A percentile compares a stretch with the other conserved stretches of the same genome.
phyloP scores from a whole-genome alignment of 2,888 invertebrate genomes.

The Belgica antarctica region DNA sequence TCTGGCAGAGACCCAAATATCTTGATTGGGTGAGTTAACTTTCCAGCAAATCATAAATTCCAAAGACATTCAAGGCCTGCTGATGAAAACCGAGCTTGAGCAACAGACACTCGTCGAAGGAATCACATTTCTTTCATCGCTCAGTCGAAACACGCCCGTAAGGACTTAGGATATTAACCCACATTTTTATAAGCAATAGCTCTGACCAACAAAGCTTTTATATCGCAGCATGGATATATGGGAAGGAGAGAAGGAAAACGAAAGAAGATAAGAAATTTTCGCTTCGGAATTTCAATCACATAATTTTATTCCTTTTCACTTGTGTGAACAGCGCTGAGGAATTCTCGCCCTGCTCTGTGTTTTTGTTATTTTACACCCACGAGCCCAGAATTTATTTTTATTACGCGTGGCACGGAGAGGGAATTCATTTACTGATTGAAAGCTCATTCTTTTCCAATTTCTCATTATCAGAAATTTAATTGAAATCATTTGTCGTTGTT shows the following conservation, averaged over 20 bases:
- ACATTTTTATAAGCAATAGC: too few relatives aligned
- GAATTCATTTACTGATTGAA: not conserved
- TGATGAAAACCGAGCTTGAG: too few relatives aligned
- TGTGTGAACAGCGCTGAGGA: not conserved
- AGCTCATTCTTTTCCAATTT: not conserved
- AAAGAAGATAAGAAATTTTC: not conserved
- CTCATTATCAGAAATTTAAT: not conserved
- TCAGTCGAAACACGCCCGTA: too few relatives aligned
- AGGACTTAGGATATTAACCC: too few relatives aligned
- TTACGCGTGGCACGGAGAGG: too few relatives aligned
- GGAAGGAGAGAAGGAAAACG: not conserved
- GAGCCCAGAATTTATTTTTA: not conserved
- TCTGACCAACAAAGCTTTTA: not conserved
- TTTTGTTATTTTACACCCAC: not conserved
- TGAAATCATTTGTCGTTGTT: too few relatives aligned
- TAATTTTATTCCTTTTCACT: conserved; percentile 1
- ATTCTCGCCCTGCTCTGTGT: not conserved
- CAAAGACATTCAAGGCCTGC: too few relatives aligned
- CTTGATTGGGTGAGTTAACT: too few relatives aligned
- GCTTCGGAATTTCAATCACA: conserved; percentile 26
- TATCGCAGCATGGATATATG: not conserved
- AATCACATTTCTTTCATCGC: too few relatives aligned
- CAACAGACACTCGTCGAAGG: too few relatives aligned
- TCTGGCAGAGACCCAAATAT: too few relatives aligned
- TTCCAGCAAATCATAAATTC: too few relatives aligned